Percentiles rank a stretch among this genome's conserved stretches.
Evolutionary conservation across 2,888 invertebrate genomes (phyloP).

Genomic region (Megastigmus dorsalis): DNA sequence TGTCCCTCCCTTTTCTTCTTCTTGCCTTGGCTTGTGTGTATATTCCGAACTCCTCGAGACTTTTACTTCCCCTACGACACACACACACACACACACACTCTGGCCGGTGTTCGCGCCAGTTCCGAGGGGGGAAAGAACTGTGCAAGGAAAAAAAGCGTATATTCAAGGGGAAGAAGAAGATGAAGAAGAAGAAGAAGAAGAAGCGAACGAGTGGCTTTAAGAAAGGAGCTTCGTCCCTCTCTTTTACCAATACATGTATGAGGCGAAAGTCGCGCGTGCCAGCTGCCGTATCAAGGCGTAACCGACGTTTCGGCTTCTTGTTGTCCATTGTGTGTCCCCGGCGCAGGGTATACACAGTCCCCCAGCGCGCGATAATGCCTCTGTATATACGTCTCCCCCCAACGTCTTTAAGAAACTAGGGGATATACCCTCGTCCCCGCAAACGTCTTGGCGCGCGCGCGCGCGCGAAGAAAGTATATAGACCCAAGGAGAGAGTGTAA

Average conservation of each 20-base stretch:
- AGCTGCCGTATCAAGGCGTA: slow-evolving; percentile 73
- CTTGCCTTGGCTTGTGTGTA: slow-evolving; percentile 27
- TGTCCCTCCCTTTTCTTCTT: slow-evolving; percentile 50
- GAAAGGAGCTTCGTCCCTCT: not conserved
- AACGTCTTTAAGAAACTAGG: slow-evolving; percentile 67
- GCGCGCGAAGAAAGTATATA: not conserved
- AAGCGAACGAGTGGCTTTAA: slow-evolving; percentile 19
- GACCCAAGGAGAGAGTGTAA: too few relatives aligned
- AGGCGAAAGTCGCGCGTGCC: slow-evolving; percentile 68
- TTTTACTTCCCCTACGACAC: slow-evolving; percentile 42
- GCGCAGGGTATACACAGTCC: too few relatives aligned
- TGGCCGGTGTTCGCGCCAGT: too few relatives aligned
- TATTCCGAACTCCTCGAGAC: slow-evolving; percentile 52
- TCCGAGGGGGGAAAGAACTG: not conserved
- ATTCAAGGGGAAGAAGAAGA: slow-evolving; percentile 8
- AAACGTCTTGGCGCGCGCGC: slow-evolving; percentile 66
- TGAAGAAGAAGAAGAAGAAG: slow-evolving; percentile 55
- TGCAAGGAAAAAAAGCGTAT: not conserved
- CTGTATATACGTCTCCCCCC: slow-evolving; percentile 49
- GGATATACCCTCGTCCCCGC: slow-evolving; percentile 59
- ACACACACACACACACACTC: too few relatives aligned
- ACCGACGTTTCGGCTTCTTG: slow-evolving; percentile 74
- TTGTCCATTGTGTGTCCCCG: slow-evolving; percentile 62
- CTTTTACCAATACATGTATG: too few relatives aligned
- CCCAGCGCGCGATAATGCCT: slow-evolving; percentile 28